Evolutionary conservation across 2,113 vertebrate species (phyloP).

Genomic region (Smithornis capensis): DNA sequence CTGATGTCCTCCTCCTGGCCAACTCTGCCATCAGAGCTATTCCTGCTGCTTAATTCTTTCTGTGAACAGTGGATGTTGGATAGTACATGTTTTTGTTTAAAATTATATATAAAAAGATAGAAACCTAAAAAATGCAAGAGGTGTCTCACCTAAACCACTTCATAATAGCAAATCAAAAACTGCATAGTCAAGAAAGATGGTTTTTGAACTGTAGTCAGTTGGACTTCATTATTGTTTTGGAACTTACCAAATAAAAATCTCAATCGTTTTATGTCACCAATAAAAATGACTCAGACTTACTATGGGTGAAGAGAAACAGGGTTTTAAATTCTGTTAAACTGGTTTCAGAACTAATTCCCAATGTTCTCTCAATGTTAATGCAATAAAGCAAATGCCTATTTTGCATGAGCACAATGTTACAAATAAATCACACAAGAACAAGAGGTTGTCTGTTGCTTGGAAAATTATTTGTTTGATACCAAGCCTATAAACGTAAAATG

Average conservation of each 20-base stretch:
- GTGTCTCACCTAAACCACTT: conserved; percentile 48
- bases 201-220: conserved; percentile 44
- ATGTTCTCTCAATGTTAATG: conserved; percentile 70
- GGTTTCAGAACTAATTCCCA: conserved; percentile 53
- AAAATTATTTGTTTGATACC: conserved; percentile 66
- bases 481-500: conserved; percentile 60
- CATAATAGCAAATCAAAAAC: conserved; percentile 51
- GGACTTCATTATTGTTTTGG: conserved; percentile 53
- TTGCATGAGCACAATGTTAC: conserved; percentile 79
- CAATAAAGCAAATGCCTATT: conserved; percentile 77
- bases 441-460: conserved; percentile 70
- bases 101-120: conserved; percentile 42
- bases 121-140: conserved; percentile 16
- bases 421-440: conserved; percentile 72
- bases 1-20: conserved; percentile 42
- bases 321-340: conserved; percentile 45
- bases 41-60: conserved; percentile 71
- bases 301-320: conserved; percentile 60
- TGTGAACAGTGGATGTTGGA: conserved; percentile 72
- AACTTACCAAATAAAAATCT: conserved; percentile 35
- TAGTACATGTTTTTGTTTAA: conserved; percentile 63
- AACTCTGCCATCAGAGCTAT: conserved; percentile 54
- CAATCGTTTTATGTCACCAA: conserved; percentile 41
- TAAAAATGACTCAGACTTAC: conserved; percentile 46
- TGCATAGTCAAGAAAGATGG: conserved; percentile 74